A percentile compares a stretch with the other conserved stretches of the same genome.
phyloP scores from a whole-genome alignment of 2,113 vertebrate species.

The Malurus elegans region DNA sequence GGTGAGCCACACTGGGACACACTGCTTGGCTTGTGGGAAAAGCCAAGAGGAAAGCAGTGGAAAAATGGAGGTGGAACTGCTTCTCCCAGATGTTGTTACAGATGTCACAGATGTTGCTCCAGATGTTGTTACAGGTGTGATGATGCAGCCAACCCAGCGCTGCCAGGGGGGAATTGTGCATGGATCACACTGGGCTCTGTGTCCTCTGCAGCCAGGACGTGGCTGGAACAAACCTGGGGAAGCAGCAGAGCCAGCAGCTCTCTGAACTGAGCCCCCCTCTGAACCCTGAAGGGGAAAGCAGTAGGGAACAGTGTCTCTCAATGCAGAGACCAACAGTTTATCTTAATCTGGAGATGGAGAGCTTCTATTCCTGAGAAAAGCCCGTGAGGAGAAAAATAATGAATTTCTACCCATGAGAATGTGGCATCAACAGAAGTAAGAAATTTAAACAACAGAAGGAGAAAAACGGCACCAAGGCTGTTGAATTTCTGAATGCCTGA shows the following conservation, averaged over 20 bases:
- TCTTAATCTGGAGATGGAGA: no score
- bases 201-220: not conserved
- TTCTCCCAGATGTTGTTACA: not conserved
- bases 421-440: no score
- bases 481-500: no score
- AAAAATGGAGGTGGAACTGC: not conserved
- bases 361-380: no score
- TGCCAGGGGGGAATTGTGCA: not conserved
- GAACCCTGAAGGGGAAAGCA: not conserved
- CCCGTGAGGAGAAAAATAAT: no score
- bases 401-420: no score
- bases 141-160: fast-evolving
- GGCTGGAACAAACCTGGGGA: not conserved
- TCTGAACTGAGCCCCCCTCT: not conserved
- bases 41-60: no score
- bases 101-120: not conserved
- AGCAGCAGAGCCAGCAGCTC: not conserved
- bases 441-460: no score
- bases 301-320: not conserved
- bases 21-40: not conserved
- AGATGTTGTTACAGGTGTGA: not conserved
- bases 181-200: not conserved
- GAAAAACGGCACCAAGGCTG: no score
- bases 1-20: not conserved
- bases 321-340: no score